Conservation (phyloP, 1,140 invertebrate genomes). For the Drosophila erecta region DNA sequence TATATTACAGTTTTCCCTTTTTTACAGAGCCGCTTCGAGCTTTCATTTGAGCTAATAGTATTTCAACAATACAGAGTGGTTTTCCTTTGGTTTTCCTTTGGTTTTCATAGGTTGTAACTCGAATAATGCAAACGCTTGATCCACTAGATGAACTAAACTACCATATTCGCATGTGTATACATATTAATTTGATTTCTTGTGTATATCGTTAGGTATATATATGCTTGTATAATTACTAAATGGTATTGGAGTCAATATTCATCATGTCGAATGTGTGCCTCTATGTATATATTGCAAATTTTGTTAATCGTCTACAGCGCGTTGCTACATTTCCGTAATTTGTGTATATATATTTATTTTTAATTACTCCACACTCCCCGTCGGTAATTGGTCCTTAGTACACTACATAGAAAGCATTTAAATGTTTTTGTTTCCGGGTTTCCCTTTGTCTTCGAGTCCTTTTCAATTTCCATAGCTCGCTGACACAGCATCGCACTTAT, state of each 20-base stretch:
- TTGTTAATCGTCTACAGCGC: slow-evolving; percentile 46
- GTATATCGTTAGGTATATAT: slow-evolving; percentile 46
- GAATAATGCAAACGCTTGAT: slow-evolving; percentile 79
- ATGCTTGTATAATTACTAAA: slow-evolving; percentile 75
- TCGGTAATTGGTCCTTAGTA: slow-evolving; percentile 83
- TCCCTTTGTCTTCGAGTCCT: slow-evolving; percentile 36
- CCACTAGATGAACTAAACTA: slow-evolving; percentile 72
- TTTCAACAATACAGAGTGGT: slow-evolving; percentile 51
- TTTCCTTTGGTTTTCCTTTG: slow-evolving; percentile 7
- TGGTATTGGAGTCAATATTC: slow-evolving; percentile 76
- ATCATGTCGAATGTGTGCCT: slow-evolving; percentile 46
- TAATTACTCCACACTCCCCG: slow-evolving; percentile 55
- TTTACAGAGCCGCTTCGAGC: slow-evolving; percentile 58
- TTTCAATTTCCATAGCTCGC: slow-evolving; percentile 37
- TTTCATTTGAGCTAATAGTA: slow-evolving; percentile 61
- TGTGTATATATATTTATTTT: slow-evolving; percentile 30
- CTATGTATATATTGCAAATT: slow-evolving; percentile 66
- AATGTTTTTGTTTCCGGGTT: slow-evolving; percentile 35
- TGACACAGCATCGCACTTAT: slow-evolving; percentile 49
- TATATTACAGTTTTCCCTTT: slow-evolving; percentile 71
- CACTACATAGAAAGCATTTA: slow-evolving; percentile 78
- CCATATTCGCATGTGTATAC: slow-evolving; percentile 44
- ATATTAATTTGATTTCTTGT: slow-evolving; percentile 48
- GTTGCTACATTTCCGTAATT: slow-evolving; percentile 31
- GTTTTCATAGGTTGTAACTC: slow-evolving; percentile 44